Evolutionary conservation across 2,888 invertebrate genomes (phyloP), one percentile per base, ranked within the genome.

Genomic region (Drosophila antonietae): DNA sequence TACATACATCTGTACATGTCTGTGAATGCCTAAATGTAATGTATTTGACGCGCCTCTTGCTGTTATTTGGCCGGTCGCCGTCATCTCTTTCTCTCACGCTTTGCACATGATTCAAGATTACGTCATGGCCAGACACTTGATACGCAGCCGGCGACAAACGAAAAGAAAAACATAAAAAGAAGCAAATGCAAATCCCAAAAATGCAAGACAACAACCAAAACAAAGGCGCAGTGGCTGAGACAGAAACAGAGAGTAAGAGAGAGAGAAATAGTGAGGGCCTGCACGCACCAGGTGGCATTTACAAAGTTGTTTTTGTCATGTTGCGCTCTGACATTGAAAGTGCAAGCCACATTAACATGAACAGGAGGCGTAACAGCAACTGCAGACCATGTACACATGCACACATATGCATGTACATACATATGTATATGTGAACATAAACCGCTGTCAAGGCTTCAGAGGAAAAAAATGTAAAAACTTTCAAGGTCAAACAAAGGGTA

Each of bases 401-500:
- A 51, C 57, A 41, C 31, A 33, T 33, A 9, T 9, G 9, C 9
- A 33, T 33, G 33, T 9, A n/a, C n/a, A n/a, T n/a, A 51, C 56
- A 35, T 15, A 58, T 41, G 3, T 2, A 9, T 41, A 18, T 18
- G 15, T 41, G n/a, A 12, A 23, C 23, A 15, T 33, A 23, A 28
- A 47, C 14, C 23, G 3, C 52, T 47, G 61, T 56, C 51, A 56
- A 5, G 37, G 52, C 49, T 41, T 52, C 9, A 39, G 44, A 39
- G 18, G 18, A 6, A 39, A 57, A 41, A 47, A 31, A 18, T 28
- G 37, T 23, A 39, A 33, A 66, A 75, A 51, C 52, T 75, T 81
- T 86, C 89, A 86, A 88, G 89, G 85, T 88, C 75, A 88, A 47
- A 31, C 68, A 75, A 78, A 88, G 85, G 88, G 83, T 86, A 86